These are phyloP conservation scores for Uria lomvia DNA, from an alignment of 2,113 vertebrate genomes.

Conservation along the genomic window DNA sequence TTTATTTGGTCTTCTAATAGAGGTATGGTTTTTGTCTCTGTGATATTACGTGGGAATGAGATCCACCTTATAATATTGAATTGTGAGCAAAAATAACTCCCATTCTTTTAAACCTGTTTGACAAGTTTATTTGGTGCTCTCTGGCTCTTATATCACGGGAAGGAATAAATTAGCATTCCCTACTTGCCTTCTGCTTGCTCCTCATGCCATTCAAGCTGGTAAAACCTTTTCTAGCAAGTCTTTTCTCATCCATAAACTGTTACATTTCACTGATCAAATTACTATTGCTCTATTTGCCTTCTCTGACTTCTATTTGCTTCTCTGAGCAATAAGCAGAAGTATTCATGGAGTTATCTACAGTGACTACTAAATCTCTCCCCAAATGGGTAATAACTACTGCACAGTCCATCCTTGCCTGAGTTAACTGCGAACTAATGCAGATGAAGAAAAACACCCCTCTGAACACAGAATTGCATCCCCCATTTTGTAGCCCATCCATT, in stretches of 20 bases:
- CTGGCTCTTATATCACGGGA: not conserved
- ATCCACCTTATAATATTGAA: not conserved
- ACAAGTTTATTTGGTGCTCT: not conserved
- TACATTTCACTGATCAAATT: not conserved
- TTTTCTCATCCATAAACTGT: not conserved
- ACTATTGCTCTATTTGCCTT: not conserved
- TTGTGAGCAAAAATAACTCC: not conserved
- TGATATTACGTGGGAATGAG: not conserved
- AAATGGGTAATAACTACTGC: not conserved
- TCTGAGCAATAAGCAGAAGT: slow-evolving; percentile 1
- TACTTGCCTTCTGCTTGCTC: not conserved
- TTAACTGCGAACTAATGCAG: not conserved
- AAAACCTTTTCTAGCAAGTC: not conserved
- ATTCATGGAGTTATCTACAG: not conserved
- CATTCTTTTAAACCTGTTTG: not conserved
- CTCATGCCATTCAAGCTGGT: not conserved
- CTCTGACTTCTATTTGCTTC: not conserved
- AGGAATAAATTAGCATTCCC: not conserved
- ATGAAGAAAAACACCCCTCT: not conserved
- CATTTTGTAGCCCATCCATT: not conserved
- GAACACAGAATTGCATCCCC: not conserved
- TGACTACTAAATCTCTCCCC: not conserved
- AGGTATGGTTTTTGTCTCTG: not conserved
- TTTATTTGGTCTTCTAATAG: not conserved
- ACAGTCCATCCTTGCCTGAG: not conserved